Evolutionary conservation across 2,888 invertebrate species (phyloP), one percentile per base, ranked within the genome.

Genomic region (Parnassius apollo): DNA sequence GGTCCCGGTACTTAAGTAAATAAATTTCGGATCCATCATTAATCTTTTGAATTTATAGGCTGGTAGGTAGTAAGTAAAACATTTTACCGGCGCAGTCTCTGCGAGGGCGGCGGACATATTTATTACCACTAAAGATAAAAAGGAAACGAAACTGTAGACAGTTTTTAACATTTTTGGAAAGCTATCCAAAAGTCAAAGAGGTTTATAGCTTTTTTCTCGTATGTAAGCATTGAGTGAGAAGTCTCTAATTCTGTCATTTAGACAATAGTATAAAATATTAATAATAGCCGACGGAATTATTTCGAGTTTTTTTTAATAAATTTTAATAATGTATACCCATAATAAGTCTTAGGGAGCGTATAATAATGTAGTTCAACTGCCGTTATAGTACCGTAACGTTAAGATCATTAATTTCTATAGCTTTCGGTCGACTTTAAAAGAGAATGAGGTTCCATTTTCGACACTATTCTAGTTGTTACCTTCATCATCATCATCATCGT

Each of bases 21-120:
- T 86, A 86, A 80, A 85, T 85, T 82, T 80, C 73, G 83, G 82
- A 85, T 86, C 81, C 80, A 81, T 82, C 88, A 86, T 90, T 86
- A 86, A 89, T 89, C 89, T 87, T 79, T 72, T 74, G 75, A 77
- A 90, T 89, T 90, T 90, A 89, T 90, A 81, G 80, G 76, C 73
- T 82, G 75, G 78, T 74, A 81, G 73, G 77, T 76, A 79, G 80
- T 83, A 78, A 71, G 76, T 79, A 77, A 73, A 77, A 80, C 83
- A 79, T 82, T 81, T 76, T 73, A 80, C 76, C 75, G 71, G 74
- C 72, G 74, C 63, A 72, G 69, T 52, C 57, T 71, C 75, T 72
- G 82, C 81, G 85, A 85, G 81, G 86, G 86, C 83, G 85, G 78
- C 66, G 67, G 83, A 85, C 81, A 79, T 87, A 87, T 90, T 88